phyloP scores from a whole-genome alignment of 2,797 vertebrate species.

The Microtus obscurus region DNA sequence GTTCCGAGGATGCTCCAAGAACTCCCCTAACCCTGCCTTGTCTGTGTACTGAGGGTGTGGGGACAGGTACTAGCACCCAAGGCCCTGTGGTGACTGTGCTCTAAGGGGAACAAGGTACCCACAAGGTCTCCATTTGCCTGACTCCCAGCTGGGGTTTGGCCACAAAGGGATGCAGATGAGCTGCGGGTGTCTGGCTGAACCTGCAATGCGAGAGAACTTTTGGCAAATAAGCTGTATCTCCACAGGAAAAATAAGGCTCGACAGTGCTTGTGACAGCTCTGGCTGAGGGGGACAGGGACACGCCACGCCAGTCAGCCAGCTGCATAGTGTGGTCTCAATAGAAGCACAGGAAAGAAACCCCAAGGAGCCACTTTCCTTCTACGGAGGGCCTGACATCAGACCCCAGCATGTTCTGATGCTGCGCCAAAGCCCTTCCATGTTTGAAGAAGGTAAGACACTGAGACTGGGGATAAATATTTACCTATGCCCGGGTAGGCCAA shows the following conservation, averaged over 20 bases:
- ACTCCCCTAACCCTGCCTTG: not conserved
- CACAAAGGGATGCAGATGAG: not conserved
- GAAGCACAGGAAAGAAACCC: not conserved
- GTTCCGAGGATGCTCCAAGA: not conserved
- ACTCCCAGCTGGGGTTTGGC: constrained; percentile 57
- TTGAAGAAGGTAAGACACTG: not conserved
- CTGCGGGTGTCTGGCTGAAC: not conserved
- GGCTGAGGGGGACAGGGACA: not conserved
- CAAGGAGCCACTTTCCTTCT: not conserved
- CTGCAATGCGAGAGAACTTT: not conserved
- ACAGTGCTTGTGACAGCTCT: not conserved
- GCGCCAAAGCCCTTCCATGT: not conserved
- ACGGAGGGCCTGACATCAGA: not conserved
- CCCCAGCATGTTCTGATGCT: not conserved
- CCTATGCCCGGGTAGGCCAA: not conserved
- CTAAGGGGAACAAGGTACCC: not conserved
- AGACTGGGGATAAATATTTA: not conserved
- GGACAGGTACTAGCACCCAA: not conserved
- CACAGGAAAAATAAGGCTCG: not conserved
- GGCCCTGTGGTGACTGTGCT: not conserved
- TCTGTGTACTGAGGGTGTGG: not conserved
- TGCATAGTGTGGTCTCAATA: not conserved
- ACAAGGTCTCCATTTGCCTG: not conserved
- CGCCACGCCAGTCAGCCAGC: not conserved
- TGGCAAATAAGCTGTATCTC: constrained; percentile 43